These are phyloP conservation scores for Eupleurogrammus muticus DNA, from an alignment of 2,797 vertebrate species.

Conservation along the genomic window DNA sequence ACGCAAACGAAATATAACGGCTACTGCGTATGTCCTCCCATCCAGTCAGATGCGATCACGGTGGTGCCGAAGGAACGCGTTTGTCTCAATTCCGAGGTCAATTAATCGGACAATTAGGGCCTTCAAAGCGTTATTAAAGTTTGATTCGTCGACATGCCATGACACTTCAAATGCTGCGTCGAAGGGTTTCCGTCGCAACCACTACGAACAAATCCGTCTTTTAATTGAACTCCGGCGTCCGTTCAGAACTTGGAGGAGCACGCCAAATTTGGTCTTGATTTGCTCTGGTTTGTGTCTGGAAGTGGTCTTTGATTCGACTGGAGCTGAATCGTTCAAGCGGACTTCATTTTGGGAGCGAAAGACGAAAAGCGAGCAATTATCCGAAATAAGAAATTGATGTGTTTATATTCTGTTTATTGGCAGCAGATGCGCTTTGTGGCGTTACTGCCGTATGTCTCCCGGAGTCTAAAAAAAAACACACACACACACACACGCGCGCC, in stretches of 20 bases:
- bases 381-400: constrained; percentile 30
- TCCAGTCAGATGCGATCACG: constrained; percentile 32
- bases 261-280: constrained; percentile 29
- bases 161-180: constrained; percentile 48
- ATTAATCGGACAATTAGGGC: constrained; percentile 58
- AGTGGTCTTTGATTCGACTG: constrained; percentile 15
- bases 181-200: constrained; percentile 49
- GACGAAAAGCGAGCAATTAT: constrained; percentile 36
- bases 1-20: no score
- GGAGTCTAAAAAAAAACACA: constrained; percentile 6
- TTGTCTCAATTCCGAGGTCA: constrained; percentile 60
- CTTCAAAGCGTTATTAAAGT: constrained; percentile 71
- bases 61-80: constrained; percentile 63
- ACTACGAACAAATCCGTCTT: constrained; percentile 56
- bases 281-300: constrained; percentile 30
- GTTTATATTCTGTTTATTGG: constrained; percentile 34
- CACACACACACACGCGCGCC: no score
- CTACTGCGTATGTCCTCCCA: no score
- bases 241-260: constrained; percentile 45
- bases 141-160: constrained; percentile 66
- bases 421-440: constrained; percentile 25
- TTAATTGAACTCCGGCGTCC: constrained; percentile 43
- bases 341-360: constrained; percentile 6
- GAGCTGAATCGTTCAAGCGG: neutral
- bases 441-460: constrained; percentile 15